Percentiles rank a stretch among this genome's conserved stretches.
phyloP scores from a whole-genome alignment of 2,888 invertebrate species.

The Leucoma salicis region DNA sequence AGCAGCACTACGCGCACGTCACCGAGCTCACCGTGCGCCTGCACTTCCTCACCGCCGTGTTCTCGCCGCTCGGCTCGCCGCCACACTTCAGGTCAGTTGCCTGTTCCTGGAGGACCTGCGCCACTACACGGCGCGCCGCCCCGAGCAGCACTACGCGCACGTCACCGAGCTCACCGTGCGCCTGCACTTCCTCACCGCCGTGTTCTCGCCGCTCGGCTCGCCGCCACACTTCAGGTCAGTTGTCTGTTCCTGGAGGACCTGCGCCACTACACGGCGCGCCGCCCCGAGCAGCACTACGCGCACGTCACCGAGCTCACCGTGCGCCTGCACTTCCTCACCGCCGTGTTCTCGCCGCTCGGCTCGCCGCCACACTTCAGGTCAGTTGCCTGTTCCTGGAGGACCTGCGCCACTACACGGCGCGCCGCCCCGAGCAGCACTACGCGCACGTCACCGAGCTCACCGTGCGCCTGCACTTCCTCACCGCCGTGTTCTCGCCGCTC shows the following conservation, averaged over 20 bases:
- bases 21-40: conserved; percentile 95
- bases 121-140: conserved; percentile 48
- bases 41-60: conserved; percentile 95
- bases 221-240: conserved; percentile 93
- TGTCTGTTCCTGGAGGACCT: no score
- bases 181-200: conserved; percentile 94
- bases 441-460: conserved; percentile 94
- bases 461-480: conserved; percentile 94
- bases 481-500: conserved; percentile 94
- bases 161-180: conserved; percentile 95
- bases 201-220: conserved; percentile 94
- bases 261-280: no score
- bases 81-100: conserved; percentile 94
- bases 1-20: conserved; percentile 84
- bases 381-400: conserved; percentile 95
- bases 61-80: conserved; percentile 94
- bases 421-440: conserved; percentile 62
- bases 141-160: conserved; percentile 81
- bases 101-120: no score
- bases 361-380: conserved; percentile 94
- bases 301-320: conserved; percentile 96
- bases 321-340: conserved; percentile 94
- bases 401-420: conserved; percentile 85
- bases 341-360: conserved; percentile 94
- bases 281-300: conserved; percentile 67